phyloP scores from a whole-genome alignment of 2,888 invertebrate species.

The Catonia carolina region DNA sequence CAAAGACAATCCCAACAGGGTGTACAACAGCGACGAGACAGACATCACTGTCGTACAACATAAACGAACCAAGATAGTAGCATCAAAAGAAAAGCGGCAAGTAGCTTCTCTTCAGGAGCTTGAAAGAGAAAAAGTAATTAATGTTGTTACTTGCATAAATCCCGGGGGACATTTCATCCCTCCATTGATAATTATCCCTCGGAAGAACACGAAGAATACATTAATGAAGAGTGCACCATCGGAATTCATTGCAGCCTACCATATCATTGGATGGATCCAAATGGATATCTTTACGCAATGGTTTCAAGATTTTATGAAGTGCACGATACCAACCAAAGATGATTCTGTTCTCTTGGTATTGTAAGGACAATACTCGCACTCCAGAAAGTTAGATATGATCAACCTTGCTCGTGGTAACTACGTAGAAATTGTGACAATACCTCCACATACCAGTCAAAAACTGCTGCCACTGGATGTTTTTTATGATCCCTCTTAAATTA shows the following conservation, averaged over 20 bases:
- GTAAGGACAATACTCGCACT: conserved; percentile 25
- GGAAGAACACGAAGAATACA: conserved; percentile 37
- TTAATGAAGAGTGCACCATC: conserved; percentile 3
- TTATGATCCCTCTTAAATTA: conserved; percentile 20
- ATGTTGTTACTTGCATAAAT: conserved; percentile 36
- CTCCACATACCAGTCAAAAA: conserved; percentile 13
- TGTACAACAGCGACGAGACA: conserved; percentile 40
- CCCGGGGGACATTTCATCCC: conserved; percentile 37
- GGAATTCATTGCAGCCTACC: neutral
- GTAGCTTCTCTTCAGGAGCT: conserved; percentile 37
- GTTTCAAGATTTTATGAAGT: conserved; percentile 36
- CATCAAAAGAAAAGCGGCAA: conserved; percentile 37
- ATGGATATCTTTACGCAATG: conserved; percentile 36
- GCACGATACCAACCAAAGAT: conserved; percentile 31
- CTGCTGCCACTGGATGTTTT: conserved; percentile 17
- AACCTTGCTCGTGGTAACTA: conserved; percentile 14
- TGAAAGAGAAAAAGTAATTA: conserved; percentile 37
- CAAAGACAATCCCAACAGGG: conserved; percentile 32
- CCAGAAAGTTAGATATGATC: conserved; percentile 22
- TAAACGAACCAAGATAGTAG: conserved; percentile 35
- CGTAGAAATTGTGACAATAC: conserved; percentile 19
- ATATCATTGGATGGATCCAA: neutral
- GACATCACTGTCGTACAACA: conserved; percentile 38
- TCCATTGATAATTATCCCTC: conserved; percentile 38
- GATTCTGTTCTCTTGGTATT: conserved; percentile 29